Evolutionary conservation across 2,888 invertebrate species (phyloP), one percentile per base, ranked within the genome.

Genomic region (Drosophila nr. perissopoda): DNA sequence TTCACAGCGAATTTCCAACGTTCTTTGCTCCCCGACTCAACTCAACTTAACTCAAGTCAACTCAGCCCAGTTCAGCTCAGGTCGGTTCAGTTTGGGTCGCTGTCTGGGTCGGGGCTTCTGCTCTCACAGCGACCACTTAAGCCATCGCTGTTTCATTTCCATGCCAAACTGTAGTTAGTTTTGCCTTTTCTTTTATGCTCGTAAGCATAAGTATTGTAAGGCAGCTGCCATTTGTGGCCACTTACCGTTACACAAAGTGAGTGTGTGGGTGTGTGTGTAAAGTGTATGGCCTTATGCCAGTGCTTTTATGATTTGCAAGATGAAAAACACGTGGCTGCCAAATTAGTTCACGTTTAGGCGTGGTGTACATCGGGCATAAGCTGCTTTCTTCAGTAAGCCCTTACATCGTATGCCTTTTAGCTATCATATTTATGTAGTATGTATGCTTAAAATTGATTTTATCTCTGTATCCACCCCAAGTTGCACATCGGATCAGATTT

Each of bases 141-240:
- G 69, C 70, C 52, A 58, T 61, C 25, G 61, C 58, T 63, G 70
- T 82, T 74, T 74, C 79, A 77, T 81, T 82, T 81, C 79, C 81
- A 77, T 82, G 74, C 68, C 79, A 59, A 64, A 70, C 73, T 70
- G 64, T 72, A 72, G 79, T 75, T 75, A 77, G 70, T 65, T 71
- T 61, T 57, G 40, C 29, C 52, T 60, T 65, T 58, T 65, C 61
- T 48, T 65, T 62, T 65, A 21, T 60, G 21, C 52, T 56, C 46
- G 36, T 46, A 54, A 52, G 49, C 42, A 56, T 27, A 51, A 48
- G 74, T 52, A 75, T 74, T 79, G 73, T 79, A 74, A 59, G 74
- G 58, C 78, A 65, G 66, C 67, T 64, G 75, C 75, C 75, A 75
- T 78, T 78, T 78, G 79, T 68, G 75, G 79, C 71, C 79, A 79